Evolutionary conservation across 2,888 invertebrate species (phyloP).

Genomic region (Perithous albicinctus): DNA sequence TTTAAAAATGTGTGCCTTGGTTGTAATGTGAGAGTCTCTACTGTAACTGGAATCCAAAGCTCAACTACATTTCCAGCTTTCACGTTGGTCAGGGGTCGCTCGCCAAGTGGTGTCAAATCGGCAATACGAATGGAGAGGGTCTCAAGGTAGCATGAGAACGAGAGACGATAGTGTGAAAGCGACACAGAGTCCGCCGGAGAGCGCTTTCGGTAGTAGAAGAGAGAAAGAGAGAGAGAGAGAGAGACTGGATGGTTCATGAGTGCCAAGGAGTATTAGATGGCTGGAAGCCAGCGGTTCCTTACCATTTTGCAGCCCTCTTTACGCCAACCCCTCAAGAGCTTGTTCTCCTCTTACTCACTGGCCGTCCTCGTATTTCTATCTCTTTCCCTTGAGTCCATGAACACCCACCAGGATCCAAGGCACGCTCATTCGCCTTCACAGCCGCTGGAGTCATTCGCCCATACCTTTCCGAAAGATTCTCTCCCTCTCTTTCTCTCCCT

Average conservation of each 20-base stretch:
- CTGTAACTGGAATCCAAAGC: conserved; percentile 49
- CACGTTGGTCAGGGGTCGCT: conserved; percentile 64
- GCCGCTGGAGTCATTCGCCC: conserved; percentile 52
- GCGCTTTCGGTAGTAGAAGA: neutral
- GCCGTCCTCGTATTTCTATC: conserved; percentile 32
- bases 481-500: too few species aligned
- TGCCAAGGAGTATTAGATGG: conserved; percentile 77
- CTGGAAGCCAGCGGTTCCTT: conserved; percentile 77
- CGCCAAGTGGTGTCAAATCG: conserved; percentile 70
- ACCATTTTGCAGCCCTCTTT: conserved; percentile 69
- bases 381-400: conserved; percentile 16
- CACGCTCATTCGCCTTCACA: conserved; percentile 58
- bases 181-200: conserved; percentile 30
- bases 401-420: conserved; percentile 51
- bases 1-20: neutral
- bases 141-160: conserved; percentile 48
- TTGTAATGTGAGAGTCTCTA: conserved; percentile 14
- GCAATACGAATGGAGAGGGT: conserved; percentile 67
- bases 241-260: conserved; percentile 63
- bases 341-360: conserved; percentile 28
- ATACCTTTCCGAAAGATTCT: conserved; percentile 48
- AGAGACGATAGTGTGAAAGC: conserved; percentile 52
- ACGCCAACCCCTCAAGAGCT: conserved; percentile 35
- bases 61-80: conserved; percentile 23
- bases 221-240: too few species aligned